Evolutionary conservation across 2,888 invertebrate species (phyloP), one percentile per base, ranked within the genome.

Genomic region (Drosophila barbarae): DNA sequence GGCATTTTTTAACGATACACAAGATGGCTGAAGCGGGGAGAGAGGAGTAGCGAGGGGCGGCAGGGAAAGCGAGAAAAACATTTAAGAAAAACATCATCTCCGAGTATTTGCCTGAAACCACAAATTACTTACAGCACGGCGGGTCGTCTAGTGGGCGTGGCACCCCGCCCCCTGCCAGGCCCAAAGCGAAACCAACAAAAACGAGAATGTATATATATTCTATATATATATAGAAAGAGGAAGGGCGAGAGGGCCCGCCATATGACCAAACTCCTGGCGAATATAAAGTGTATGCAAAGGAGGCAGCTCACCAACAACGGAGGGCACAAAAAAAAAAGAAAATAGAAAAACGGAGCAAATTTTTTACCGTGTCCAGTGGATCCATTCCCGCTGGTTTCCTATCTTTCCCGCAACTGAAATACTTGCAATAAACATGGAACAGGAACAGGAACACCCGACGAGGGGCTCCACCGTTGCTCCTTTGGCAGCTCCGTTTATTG

Each of bases 41-140:
- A 10, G 18, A n/a, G 7, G 34, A n/a, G 34, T 2, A 3, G n/a
- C 34, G n/a, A 10, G 21, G 15, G 21, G 39, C 50, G 36, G 53
- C 44, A 15, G 51, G 44, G 71, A 69, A 53, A 71, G 67, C 64
- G 77, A 68, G 70, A 74, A 77, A 82, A 76, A 79, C 80, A 79
- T 82, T 84, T 84, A 84, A 84, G 81, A 77, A 82, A 82, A 81
- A 84, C 82, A 84, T 84, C 84, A 82, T 79, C 84, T 79, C 60
- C 42, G 73, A 76, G 76, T 74, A 81, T 83, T 83, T 84, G 82
- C 84, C 84, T 76, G 84, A 79, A 83, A 83, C 82, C 82, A 84
- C 82, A 83, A 83, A 83, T 83, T 83, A 83, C 82, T 83, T 83
- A 84, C 84, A 82, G 73, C 74, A 81, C 83, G 80, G 74, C 80